Base-by-base conservation (phyloP, 2,888 invertebrate species). In the Apodemia duryi region DNA sequence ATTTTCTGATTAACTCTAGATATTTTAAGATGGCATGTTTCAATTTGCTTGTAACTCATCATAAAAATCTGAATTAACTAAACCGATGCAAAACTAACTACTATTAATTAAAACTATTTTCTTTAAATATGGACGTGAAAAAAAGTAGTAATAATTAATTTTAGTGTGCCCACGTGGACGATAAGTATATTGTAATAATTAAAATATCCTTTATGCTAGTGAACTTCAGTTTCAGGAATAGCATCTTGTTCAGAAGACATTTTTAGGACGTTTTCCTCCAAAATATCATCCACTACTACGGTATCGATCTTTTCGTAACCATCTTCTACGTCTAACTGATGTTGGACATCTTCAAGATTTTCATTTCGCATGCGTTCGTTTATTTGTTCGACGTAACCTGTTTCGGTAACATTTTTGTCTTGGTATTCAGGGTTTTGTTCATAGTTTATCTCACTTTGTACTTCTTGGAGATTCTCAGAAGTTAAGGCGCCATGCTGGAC, bases 301-400 rank as follows among this genome's bases (percentile, higher is more conserved):
- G 52, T 68, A 69, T 70, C 60, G 63, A 68, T 65, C 43, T 72
- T 71, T 21, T 46, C 62, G 65, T 74, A 79, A 61, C 78, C 79
- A 70, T 83, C 77, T 72, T 85, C 85, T 63, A 65, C 63, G 69
- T 84, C 77, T 57, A 85, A 66, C 64, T 74, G 73, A 70, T 81
- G 71, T 71, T 83, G 78, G 49, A 83, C 71, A 64, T 78, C 68
- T 21, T 67, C 65, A 43, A 65, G 7, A 51, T 49, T 54, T 51
- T 70, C 71, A 62, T 63, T 67, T 65, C 41, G 64, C 21, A 21
- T 64, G 46, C 28, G 62, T 65, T 68, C 41, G 28, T n/a, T 54
- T 68, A 64, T 46, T 21, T 73, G 69, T 62, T 70, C 69, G 61
- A 67, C 70, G 69, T 80, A 78, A 67, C 73, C 57, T 60, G 32